Evolutionary conservation across 2,113 vertebrate species (phyloP).

Genomic region (Procavia capensis): DNA sequence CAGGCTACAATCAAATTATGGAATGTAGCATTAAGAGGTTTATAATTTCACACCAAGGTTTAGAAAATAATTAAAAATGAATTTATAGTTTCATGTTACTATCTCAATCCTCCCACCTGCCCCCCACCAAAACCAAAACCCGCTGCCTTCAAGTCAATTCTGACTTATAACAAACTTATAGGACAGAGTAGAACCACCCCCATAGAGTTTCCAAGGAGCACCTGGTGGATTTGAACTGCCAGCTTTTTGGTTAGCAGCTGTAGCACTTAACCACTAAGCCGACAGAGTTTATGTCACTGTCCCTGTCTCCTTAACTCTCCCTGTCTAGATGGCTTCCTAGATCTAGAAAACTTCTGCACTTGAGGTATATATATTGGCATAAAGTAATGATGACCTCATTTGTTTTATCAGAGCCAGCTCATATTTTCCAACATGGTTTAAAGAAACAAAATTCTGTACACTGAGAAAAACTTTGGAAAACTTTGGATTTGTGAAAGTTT

Average conservation of each 20-base stretch:
- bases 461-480: conserved; percentile 16
- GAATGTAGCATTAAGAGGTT: conserved; percentile 30
- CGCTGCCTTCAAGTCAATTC: no score
- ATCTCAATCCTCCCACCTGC: no score
- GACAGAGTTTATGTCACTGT: background rate
- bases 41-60: background rate
- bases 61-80: conserved; percentile 48
- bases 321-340: background rate
- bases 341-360: background rate
- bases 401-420: conserved; percentile 32
- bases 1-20: background rate
- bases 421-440: background rate
- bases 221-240: no score
- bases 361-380: background rate
- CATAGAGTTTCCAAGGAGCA: no score
- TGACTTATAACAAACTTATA: no score
- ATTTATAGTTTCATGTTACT: background rate
- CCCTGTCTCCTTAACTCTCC: background rate
- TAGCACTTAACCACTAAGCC: no score
- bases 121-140: no score
- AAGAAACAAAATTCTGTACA: conserved; percentile 56
- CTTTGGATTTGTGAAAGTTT: background rate
- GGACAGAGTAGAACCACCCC: no score
- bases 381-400: conserved; percentile 65
- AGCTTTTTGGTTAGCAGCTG: no score